phyloP scores from a whole-genome alignment of 2,797 vertebrate species.

The Serranus cabrilla region DNA sequence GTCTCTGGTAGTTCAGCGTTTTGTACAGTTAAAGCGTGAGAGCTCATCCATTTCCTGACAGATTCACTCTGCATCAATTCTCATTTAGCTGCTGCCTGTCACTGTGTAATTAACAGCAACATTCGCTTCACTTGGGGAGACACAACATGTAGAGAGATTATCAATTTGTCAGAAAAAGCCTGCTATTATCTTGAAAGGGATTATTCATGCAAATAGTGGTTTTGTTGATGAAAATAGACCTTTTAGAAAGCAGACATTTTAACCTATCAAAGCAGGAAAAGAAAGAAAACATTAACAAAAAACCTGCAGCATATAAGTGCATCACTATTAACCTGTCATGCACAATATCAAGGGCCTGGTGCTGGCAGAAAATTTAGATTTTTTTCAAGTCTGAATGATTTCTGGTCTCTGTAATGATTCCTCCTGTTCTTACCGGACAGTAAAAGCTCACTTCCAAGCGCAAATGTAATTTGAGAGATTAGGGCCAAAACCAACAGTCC shows the following conservation, averaged over 20 bases:
- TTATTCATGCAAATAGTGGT: neutral
- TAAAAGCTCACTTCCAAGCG: no score
- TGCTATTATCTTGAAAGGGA: slow-evolving; percentile 8
- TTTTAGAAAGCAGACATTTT: neutral
- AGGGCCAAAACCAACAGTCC: no score
- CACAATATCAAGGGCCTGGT: neutral
- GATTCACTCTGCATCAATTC: slow-evolving; percentile 43
- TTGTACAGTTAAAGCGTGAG: slow-evolving; percentile 21
- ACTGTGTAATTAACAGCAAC: slow-evolving; percentile 18
- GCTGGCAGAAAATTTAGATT: no score
- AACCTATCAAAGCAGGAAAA: neutral
- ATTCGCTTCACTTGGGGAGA: slow-evolving; percentile 14
- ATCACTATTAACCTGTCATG: neutral
- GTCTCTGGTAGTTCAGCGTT: slow-evolving; percentile 14
- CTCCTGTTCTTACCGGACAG: no score
- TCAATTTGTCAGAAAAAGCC: slow-evolving; percentile 29
- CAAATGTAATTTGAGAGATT: no score
- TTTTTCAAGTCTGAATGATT: no score
- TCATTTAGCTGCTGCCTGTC: slow-evolving; percentile 45
- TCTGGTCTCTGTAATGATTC: no score
- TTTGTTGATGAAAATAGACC: neutral
- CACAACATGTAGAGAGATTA: neutral
- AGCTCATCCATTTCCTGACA: slow-evolving; percentile 30
- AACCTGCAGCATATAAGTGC: neutral
- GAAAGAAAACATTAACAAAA: neutral